Conservation (phyloP, 2,888 invertebrate genomes). For the Microctonus brassicae region DNA sequence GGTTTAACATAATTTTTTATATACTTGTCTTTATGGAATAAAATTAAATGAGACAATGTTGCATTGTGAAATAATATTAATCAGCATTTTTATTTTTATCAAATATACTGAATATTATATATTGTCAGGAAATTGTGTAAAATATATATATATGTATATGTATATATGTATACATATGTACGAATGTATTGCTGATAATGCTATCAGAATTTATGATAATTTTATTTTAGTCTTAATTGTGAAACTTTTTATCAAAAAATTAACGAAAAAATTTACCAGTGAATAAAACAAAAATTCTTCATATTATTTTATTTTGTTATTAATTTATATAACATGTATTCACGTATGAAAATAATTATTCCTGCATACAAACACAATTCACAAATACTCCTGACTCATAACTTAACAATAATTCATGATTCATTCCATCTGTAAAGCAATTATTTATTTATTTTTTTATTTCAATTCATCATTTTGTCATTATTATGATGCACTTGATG, state of each 20-base stretch:
- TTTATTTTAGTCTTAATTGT: neutral
- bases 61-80: neutral
- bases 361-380: neutral
- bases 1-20: too few relatives aligned
- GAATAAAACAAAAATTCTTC: neutral
- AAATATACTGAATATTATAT: neutral
- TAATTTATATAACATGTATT: neutral
- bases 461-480: neutral
- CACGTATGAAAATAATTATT: neutral
- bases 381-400: neutral
- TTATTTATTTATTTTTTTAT: neutral
- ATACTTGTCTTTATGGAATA: neutral
- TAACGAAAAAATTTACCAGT: neutral
- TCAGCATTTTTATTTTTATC: neutral
- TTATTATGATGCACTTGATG: neutral
- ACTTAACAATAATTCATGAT: neutral
- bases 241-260: neutral
- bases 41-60: neutral
- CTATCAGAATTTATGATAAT: neutral
- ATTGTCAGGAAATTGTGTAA: neutral
- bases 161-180: neutral
- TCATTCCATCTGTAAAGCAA: neutral
- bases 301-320: neutral
- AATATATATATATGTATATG: neutral
- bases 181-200: neutral